Evolutionary conservation across 1,140 invertebrate species (phyloP).

Genomic region (Sitophilus oryzae): DNA sequence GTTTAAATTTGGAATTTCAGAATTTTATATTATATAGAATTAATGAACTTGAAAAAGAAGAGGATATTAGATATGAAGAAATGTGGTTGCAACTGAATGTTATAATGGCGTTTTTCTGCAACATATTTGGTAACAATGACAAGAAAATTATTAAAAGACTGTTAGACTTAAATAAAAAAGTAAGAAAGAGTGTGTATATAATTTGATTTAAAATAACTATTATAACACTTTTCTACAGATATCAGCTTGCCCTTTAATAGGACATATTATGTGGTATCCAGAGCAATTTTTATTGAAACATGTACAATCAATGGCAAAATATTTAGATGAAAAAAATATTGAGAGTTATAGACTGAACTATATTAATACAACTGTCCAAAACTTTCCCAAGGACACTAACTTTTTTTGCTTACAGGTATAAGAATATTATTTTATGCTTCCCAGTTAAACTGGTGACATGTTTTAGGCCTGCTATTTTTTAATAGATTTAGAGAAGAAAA

Average conservation of each 20-base stretch:
- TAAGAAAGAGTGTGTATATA: constrained; percentile 31
- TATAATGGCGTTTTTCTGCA: constrained; percentile 64
- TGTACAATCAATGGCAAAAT: constrained; percentile 52
- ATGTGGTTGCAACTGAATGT: constrained; percentile 68
- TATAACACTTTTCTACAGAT: constrained; percentile 45
- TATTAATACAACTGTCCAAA: constrained; percentile 53
- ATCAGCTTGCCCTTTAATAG: constrained; percentile 66
- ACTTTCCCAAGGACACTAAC: constrained; percentile 55
- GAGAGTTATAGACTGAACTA: constrained; percentile 51
- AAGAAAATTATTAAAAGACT: constrained; percentile 70
- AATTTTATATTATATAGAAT: constrained; percentile 63
- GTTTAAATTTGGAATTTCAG: constrained; percentile 65
- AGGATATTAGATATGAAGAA: constrained; percentile 51
- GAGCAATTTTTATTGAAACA: constrained; percentile 66
- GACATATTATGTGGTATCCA: constrained; percentile 74
- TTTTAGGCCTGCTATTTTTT: constrained; percentile 52
- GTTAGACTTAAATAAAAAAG: constrained; percentile 70
- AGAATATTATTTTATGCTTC: constrained; percentile 6
- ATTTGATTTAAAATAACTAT: constrained; percentile 11
- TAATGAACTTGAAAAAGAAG: constrained; percentile 58
- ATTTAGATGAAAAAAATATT: constrained; percentile 57
- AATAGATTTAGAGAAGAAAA: constrained; percentile 53
- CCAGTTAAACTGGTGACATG: constrained; percentile 12
- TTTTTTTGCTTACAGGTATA: constrained; percentile 46
- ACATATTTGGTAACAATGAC: constrained; percentile 71